Conservation (phyloP, 1,140 invertebrate genomes). For the Drosophila grimshawi region DNA sequence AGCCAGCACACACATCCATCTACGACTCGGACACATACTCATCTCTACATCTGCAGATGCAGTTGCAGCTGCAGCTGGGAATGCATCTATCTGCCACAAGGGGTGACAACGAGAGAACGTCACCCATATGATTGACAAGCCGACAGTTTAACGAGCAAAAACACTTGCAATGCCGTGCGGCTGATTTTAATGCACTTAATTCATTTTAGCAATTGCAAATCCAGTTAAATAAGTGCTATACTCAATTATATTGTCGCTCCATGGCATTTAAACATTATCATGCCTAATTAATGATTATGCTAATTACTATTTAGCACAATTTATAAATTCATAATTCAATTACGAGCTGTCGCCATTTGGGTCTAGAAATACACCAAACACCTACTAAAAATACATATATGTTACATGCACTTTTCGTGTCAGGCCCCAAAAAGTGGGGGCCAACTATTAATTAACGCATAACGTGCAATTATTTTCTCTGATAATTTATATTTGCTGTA, state of each 20-base stretch:
- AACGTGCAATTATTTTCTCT: slow-evolving; percentile 43
- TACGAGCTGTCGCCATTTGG: slow-evolving; percentile 57
- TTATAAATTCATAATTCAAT: slow-evolving; percentile 54
- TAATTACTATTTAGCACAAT: slow-evolving; percentile 27
- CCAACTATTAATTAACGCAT: slow-evolving; percentile 63
- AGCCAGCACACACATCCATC: slow-evolving; percentile 58
- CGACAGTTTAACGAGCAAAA: background rate
- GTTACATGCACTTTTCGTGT: slow-evolving; percentile 54
- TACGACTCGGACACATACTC: slow-evolving; percentile 10
- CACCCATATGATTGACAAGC: slow-evolving; percentile 26
- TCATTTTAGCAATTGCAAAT: background rate
- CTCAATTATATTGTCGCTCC: background rate
- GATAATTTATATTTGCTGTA: slow-evolving; percentile 29
- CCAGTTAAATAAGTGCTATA: background rate
- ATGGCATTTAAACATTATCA: slow-evolving; percentile 52
- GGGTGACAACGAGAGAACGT: slow-evolving; percentile 11
- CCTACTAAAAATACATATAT: slow-evolving; percentile 51
- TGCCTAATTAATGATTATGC: slow-evolving; percentile 55
- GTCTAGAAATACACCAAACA: slow-evolving; percentile 56
- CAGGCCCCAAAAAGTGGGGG: slow-evolving; percentile 12
- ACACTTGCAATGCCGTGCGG: background rate
- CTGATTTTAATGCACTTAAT: slow-evolving; percentile 3
- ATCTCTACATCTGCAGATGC: slow-evolving; percentile 10
- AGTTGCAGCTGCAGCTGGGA: slow-evolving; percentile 5
- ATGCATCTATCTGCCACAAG: background rate